Conservation (phyloP, 1,140 invertebrate genomes). For the Cephus cinctus region DNA sequence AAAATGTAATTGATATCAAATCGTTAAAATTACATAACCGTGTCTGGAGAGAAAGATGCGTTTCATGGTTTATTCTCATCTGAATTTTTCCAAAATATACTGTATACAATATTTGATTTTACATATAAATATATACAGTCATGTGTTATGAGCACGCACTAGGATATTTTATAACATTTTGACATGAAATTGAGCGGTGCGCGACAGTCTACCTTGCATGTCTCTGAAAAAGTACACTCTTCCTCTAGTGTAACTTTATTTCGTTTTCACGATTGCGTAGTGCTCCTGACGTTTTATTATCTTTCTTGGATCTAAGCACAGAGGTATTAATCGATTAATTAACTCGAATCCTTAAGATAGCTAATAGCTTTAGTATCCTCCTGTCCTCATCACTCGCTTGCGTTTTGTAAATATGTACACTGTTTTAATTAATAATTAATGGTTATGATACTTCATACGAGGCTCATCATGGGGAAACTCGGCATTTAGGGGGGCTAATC, state of each 20-base stretch:
- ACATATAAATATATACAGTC: slow-evolving; percentile 56
- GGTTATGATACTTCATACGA: slow-evolving; percentile 51
- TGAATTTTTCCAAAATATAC: slow-evolving; percentile 54
- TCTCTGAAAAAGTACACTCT: slow-evolving; percentile 14
- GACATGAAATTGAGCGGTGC: slow-evolving; percentile 51
- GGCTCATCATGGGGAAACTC: slow-evolving; percentile 42
- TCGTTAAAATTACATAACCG: not conserved
- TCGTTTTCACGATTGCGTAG: slow-evolving; percentile 26
- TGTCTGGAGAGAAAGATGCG: slow-evolving; percentile 8
- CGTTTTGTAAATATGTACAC: slow-evolving; percentile 55
- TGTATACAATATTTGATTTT: slow-evolving; percentile 56
- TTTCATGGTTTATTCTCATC: slow-evolving; percentile 45
- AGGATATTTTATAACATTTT: slow-evolving; percentile 34
- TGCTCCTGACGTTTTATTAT: slow-evolving; percentile 30
- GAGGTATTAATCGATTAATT: slow-evolving; percentile 34
- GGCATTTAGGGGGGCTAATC: slow-evolving; percentile 59
- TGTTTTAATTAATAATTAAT: slow-evolving; percentile 52
- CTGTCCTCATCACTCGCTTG: slow-evolving; percentile 37
- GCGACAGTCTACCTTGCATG: slow-evolving; percentile 25
- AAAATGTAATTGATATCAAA: too few species aligned
- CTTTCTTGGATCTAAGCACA: slow-evolving; percentile 36
- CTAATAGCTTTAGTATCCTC: slow-evolving; percentile 37
- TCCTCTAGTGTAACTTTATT: slow-evolving; percentile 4
- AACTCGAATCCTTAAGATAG: slow-evolving; percentile 29
- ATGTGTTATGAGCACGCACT: slow-evolving; percentile 45